Evolutionary conservation across 2,888 invertebrate species (phyloP).

Genomic region (Eulithis prunata): DNA sequence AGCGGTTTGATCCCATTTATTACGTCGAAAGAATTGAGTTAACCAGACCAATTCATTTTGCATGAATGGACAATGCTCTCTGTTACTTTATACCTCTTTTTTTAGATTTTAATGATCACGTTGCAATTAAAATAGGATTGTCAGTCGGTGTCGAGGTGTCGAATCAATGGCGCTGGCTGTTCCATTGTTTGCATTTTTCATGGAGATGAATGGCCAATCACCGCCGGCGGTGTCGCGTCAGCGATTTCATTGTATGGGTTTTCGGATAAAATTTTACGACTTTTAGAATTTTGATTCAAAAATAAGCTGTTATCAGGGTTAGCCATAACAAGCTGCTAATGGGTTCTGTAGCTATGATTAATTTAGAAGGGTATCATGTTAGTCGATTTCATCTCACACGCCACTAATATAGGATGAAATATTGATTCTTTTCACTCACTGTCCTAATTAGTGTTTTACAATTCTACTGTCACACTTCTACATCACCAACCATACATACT

Average conservation of each 20-base stretch:
- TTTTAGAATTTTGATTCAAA: conserved; percentile 28
- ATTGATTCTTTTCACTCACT: neutral
- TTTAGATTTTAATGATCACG: conserved; percentile 38
- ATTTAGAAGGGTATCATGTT: neutral
- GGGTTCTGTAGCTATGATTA: neutral
- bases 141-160: conserved; percentile 23
- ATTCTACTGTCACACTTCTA: neutral
- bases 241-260: conserved; percentile 50
- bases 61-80: conserved; percentile 29
- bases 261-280: conserved; percentile 25
- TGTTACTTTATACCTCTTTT: conserved; percentile 31
- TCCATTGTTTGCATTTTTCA: conserved; percentile 54
- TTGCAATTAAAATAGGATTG: conserved; percentile 40
- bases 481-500: neutral
- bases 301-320: conserved; percentile 8
- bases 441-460: neutral
- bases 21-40: conserved; percentile 14
- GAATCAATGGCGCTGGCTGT: conserved; percentile 42
- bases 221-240: conserved; percentile 49
- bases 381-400: neutral
- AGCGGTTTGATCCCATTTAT: conserved; percentile 18
- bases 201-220: conserved; percentile 54
- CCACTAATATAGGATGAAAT: neutral
- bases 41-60: conserved; percentile 34
- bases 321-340: conserved; percentile 4